Evolutionary conservation across 2,113 vertebrate species (phyloP).

Genomic region (Circaetus cinerascens): DNA sequence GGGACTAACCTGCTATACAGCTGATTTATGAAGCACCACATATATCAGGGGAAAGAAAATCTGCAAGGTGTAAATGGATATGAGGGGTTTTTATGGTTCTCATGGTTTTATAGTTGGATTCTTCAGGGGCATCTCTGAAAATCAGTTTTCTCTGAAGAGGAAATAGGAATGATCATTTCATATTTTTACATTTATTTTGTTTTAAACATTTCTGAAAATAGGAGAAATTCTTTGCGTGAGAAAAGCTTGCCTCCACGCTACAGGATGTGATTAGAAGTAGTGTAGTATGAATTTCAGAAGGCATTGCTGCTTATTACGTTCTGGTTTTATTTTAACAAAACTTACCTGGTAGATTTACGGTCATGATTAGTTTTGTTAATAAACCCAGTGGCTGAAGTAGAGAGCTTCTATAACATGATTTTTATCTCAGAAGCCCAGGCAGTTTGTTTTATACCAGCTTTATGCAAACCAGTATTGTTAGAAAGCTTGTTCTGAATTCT

Average conservation of each 20-base stretch:
- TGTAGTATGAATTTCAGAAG: background rate
- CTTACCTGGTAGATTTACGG: background rate
- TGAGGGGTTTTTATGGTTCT: background rate
- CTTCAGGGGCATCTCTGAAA: background rate
- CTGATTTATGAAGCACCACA: background rate
- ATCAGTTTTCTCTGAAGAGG: background rate
- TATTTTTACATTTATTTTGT: background rate
- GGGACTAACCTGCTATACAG: background rate
- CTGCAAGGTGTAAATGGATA: background rate
- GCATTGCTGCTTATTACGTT: background rate
- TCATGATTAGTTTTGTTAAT: conserved; percentile 8
- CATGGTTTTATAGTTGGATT: background rate
- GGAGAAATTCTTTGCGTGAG: background rate
- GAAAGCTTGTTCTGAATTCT: conserved; percentile 14
- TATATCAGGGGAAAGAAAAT: background rate
- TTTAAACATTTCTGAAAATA: background rate
- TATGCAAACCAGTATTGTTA: background rate
- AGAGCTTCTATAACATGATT: background rate
- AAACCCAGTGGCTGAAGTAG: background rate
- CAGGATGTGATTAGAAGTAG: background rate
- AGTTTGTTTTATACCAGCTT: background rate
- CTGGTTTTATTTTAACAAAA: background rate
- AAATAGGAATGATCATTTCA: background rate
- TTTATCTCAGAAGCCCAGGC: background rate
- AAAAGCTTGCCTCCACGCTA: background rate